phyloP scores from a whole-genome alignment of 2,797 vertebrate species.

The Syndactyla subalaris region DNA sequence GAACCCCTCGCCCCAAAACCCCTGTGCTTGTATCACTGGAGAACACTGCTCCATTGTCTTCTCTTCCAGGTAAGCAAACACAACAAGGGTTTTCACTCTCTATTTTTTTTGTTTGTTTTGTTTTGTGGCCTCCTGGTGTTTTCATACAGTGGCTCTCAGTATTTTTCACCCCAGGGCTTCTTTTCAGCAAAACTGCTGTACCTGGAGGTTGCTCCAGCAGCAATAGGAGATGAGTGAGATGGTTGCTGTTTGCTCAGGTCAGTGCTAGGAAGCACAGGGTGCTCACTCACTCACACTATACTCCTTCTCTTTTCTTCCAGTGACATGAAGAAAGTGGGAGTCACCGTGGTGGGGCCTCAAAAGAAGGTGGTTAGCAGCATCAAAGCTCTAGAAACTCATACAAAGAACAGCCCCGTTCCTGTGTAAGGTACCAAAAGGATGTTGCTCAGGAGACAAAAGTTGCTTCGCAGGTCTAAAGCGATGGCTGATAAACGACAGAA shows the following conservation, averaged over 20 bases:
- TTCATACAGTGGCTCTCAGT: neutral
- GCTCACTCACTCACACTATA: neutral
- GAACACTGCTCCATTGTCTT: neutral
- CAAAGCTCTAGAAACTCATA: slow-evolving; percentile 93
- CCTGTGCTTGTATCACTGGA: neutral
- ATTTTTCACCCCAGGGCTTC: neutral
- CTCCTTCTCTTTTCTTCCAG: slow-evolving; percentile 72
- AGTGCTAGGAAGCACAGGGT: neutral
- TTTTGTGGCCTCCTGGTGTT: neutral
- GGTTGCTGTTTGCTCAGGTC: neutral
- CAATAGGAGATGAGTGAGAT: neutral
- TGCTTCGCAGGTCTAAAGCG: slow-evolving; percentile 26
- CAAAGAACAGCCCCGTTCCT: slow-evolving; percentile 93
- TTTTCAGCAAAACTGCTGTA: neutral
- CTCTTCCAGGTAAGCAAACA: neutral
- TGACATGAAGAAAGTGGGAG: slow-evolving; percentile 94
- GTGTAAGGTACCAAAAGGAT: slow-evolving; percentile 81
- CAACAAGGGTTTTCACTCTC: neutral
- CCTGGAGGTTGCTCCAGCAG: neutral
- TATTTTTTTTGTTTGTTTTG: no score
- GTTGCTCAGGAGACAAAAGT: slow-evolving; percentile 47
- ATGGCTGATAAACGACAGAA: slow-evolving; percentile 8
- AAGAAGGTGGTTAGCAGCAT: slow-evolving; percentile 98
- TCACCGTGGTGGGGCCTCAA: slow-evolving; percentile 92
- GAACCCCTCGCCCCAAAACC: neutral